A percentile compares a stretch with the other conserved stretches of the same genome.
Conservation (phyloP, 2,113 vertebrate genomes). For the Gallinago paraguaiae region DNA sequence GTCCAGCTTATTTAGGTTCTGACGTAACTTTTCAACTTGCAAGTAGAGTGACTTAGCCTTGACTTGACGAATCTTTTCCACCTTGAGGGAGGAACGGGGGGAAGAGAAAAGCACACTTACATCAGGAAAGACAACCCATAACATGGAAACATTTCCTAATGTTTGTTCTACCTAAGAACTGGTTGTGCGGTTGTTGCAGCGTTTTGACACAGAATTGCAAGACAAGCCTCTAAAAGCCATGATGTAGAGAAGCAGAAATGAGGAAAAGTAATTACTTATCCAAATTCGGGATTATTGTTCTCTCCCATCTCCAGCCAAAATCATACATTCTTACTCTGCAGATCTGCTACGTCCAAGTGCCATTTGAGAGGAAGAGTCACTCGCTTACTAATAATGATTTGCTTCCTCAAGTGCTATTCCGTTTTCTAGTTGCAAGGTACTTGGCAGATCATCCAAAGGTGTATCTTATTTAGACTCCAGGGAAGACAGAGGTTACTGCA, state of each 20-base stretch:
- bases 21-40: slow-evolving; percentile 96
- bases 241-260: neutral
- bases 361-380: neutral
- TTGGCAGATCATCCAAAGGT: neutral
- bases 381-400: neutral
- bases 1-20: slow-evolving; percentile 93
- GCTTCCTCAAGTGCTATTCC: neutral
- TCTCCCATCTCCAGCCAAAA: neutral
- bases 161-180: neutral
- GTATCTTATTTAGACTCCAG: neutral
- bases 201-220: neutral
- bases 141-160: neutral
- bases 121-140: neutral
- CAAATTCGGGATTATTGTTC: neutral
- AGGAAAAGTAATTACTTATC: neutral
- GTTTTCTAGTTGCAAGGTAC: neutral
- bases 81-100: slow-evolving; percentile 67
- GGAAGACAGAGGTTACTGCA: neutral
- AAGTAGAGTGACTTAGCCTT: slow-evolving; percentile 98
- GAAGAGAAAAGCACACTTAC: neutral
- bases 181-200: neutral
- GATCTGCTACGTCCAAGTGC: neutral
- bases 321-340: neutral
- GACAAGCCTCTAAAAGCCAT: neutral
- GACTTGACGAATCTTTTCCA: slow-evolving; percentile 98